Percentiles rank a stretch among this genome's conserved stretches.
These are phyloP conservation scores for Masticophis lateralis DNA, from an alignment of 2,797 vertebrate genomes.

Conservation along the genomic window DNA sequence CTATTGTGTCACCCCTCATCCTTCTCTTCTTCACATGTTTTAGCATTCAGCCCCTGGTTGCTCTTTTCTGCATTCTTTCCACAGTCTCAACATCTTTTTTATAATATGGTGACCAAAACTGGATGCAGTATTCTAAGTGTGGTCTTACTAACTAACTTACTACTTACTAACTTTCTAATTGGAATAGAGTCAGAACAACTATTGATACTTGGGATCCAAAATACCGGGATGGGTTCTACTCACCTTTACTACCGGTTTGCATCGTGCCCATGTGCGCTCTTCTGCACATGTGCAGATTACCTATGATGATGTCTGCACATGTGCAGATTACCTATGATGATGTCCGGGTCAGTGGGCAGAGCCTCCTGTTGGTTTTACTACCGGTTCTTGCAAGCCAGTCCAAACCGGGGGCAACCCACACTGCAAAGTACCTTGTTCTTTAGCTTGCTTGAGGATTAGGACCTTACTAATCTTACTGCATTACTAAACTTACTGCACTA, in stretches of 20 bases:
- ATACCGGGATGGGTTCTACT: too few species aligned
- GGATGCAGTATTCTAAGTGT: not conserved
- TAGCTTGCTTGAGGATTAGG: not conserved
- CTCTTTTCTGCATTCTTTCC: not conserved
- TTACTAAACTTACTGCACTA: not conserved
- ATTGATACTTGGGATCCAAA: not conserved
- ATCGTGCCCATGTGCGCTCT: rapidly evolving
- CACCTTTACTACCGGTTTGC: too few species aligned
- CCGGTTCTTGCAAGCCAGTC: too few species aligned
- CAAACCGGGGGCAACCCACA: too few species aligned
- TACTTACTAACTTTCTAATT: not conserved
- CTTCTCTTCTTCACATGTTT: not conserved
- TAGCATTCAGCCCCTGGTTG: not conserved
- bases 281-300: too few species aligned
- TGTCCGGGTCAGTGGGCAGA: too few species aligned
- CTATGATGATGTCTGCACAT: too few species aligned
- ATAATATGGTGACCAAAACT: not conserved
- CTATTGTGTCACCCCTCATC: not conserved
- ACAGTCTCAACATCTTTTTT: not conserved
- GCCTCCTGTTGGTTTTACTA: too few species aligned
- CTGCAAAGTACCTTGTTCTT: not conserved
- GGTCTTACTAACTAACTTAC: not conserved
- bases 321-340: too few species aligned
- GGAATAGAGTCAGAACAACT: not conserved
- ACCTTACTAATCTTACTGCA: not conserved